Evolutionary conservation across 2,888 invertebrate species (phyloP).

Genomic region (Patella depressa): DNA sequence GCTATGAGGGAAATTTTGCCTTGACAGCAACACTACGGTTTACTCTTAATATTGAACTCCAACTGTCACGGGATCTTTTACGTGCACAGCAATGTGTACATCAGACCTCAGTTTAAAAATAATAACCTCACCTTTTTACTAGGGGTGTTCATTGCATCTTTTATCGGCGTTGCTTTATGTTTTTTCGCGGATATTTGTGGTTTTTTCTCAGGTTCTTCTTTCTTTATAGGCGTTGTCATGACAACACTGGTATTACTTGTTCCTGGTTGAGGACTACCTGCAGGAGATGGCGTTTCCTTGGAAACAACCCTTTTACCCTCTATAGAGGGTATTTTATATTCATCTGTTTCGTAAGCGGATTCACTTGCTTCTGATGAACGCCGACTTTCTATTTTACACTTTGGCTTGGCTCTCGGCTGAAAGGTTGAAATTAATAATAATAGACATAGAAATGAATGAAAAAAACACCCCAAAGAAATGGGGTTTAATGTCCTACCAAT

Average conservation of each 20-base stretch:
- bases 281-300: conserved; percentile 32
- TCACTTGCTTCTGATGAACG: conserved; percentile 39
- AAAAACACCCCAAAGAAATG: too few relatives aligned
- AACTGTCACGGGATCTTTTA: too few relatives aligned
- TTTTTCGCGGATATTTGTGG: neutral
- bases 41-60: too few relatives aligned
- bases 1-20: too few relatives aligned
- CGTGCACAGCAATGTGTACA: too few relatives aligned
- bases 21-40: too few relatives aligned
- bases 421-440: neutral
- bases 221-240: conserved; percentile 13
- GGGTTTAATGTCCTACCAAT: too few relatives aligned
- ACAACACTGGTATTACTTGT: neutral
- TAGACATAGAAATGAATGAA: too few relatives aligned
- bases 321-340: conserved; percentile 27
- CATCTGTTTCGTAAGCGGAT: conserved; percentile 19
- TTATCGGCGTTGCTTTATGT: neutral
- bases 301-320: conserved; percentile 46
- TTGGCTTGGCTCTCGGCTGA: conserved; percentile 27
- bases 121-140: neutral
- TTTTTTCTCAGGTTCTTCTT: conserved; percentile 16
- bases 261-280: neutral
- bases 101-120: too few relatives aligned
- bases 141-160: neutral
- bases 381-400: conserved; percentile 32